These are phyloP conservation scores for Odontomachus brunneus DNA, from an alignment of 1,140 invertebrate genomes.

Conservation along the genomic window DNA sequence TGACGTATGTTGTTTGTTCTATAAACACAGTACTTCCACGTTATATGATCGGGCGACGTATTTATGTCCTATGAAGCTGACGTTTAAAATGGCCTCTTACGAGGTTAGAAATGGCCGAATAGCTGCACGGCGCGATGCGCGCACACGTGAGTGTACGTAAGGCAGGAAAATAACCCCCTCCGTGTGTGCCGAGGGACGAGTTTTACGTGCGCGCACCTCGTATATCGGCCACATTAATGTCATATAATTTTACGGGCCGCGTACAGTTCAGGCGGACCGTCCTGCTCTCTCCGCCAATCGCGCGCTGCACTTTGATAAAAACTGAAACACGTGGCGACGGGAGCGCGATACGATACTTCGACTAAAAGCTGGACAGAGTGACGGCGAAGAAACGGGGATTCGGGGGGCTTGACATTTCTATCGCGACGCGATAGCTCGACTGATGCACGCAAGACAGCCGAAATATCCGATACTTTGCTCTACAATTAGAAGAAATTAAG, in stretches of 20 bases:
- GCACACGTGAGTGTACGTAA: conserved; percentile 20
- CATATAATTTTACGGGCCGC: conserved; percentile 75
- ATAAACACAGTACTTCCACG: conserved; percentile 31
- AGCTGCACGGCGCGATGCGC: conserved; percentile 14
- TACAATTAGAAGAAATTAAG: conserved; percentile 7
- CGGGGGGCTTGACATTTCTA: conserved; percentile 38
- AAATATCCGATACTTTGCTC: neutral
- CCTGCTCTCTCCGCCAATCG: conserved; percentile 2
- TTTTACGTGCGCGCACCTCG: conserved; percentile 59
- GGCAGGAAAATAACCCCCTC: conserved; percentile 49
- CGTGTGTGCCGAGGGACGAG: conserved; percentile 37
- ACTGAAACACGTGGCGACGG: conserved; percentile 21
- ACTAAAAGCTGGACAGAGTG: conserved; percentile 15
- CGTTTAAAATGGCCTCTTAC: conserved; percentile 56
- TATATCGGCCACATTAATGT: conserved; percentile 72
- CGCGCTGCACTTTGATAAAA: conserved; percentile 71
- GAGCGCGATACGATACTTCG: conserved; percentile 15
- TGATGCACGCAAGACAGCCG: too few relatives aligned
- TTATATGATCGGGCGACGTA: conserved; percentile 47
- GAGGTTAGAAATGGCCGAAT: conserved; percentile 56
- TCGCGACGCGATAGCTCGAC: conserved; percentile 31
- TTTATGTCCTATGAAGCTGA: conserved; percentile 49
- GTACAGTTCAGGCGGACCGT: conserved; percentile 33
- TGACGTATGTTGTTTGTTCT: conserved; percentile 49
- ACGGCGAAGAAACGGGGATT: conserved; percentile 4